phyloP scores from a whole-genome alignment of 2,888 invertebrate species.

The Hydropsyche betteni region DNA sequence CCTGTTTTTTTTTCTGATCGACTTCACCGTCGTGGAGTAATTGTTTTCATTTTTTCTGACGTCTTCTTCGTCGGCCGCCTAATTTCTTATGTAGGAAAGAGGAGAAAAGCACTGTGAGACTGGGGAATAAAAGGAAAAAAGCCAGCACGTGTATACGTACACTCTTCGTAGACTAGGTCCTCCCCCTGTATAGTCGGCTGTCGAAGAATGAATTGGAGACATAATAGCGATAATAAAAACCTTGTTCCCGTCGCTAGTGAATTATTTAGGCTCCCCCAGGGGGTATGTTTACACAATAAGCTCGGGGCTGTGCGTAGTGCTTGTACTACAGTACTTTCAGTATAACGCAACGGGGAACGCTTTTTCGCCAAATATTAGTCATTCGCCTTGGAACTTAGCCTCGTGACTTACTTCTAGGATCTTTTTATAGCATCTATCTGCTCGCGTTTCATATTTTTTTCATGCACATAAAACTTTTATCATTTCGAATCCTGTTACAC shows the following conservation, averaged over 20 bases:
- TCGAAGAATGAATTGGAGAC: slow-evolving; percentile 51
- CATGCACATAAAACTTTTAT: too few species aligned
- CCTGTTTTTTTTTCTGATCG: slow-evolving; percentile 11
- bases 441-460: too few species aligned
- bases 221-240: slow-evolving; percentile 52
- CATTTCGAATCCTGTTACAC: too few species aligned
- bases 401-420: slow-evolving; percentile 42
- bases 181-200: slow-evolving; percentile 8
- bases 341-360: slow-evolving; percentile 4
- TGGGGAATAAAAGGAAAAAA: slow-evolving; percentile 9
- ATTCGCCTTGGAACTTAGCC: slow-evolving; percentile 39
- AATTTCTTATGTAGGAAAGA: slow-evolving; percentile 21
- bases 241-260: slow-evolving; percentile 51
- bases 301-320: slow-evolving; percentile 27
- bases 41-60: slow-evolving; percentile 14
- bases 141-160: not conserved
- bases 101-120: not conserved
- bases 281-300: slow-evolving; percentile 51
- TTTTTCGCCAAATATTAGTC: slow-evolving; percentile 39
- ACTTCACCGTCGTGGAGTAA: slow-evolving; percentile 10
- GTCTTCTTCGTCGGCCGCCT: not conserved
- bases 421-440: too few species aligned
- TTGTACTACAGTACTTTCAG: not conserved
- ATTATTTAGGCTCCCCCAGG: slow-evolving; percentile 50
- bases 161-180: not conserved